A percentile compares a stretch with the other conserved stretches of the same genome.
phyloP scores from a whole-genome alignment of 2,888 invertebrate genomes.

The Baronia brevicornis region DNA sequence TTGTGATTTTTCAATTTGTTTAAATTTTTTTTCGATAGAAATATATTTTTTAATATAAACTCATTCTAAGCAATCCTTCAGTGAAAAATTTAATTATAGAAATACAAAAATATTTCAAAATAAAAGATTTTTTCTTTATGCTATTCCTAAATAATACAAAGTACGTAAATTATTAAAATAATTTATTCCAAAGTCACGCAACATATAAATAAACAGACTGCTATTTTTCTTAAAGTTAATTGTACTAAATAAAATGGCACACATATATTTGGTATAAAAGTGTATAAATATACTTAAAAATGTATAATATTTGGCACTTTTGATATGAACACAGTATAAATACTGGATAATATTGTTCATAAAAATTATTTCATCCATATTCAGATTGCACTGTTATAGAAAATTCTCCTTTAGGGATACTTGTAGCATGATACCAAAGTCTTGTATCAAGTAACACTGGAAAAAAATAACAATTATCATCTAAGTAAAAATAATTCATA shows the following conservation, averaged over 20 bases:
- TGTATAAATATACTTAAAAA: slow-evolving; percentile 32
- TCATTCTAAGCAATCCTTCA: slow-evolving; percentile 44
- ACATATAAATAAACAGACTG: too few species aligned
- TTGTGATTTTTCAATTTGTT: slow-evolving; percentile 25
- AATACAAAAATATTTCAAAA: slow-evolving; percentile 66
- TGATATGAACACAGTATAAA: slow-evolving; percentile 55
- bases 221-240: too few species aligned
- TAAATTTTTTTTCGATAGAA: slow-evolving; percentile 25
- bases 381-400: slow-evolving; percentile 94
- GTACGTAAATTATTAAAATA: slow-evolving; percentile 33
- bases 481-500: too few species aligned
- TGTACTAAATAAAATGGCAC: slow-evolving; percentile 65
- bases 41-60: slow-evolving; percentile 15
- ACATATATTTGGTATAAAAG: slow-evolving; percentile 30
- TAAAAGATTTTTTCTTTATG: slow-evolving; percentile 30
- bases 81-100: slow-evolving; percentile 57
- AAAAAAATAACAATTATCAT: too few species aligned
- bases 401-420: slow-evolving; percentile 85
- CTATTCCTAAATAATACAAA: slow-evolving; percentile 28
- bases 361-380: slow-evolving; percentile 79
- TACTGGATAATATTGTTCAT: slow-evolving; percentile 38
- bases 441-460: slow-evolving; percentile 91
- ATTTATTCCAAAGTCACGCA: too few species aligned
- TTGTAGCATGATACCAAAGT: slow-evolving; percentile 93
- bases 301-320: slow-evolving; percentile 57